A percentile compares a stretch with the other conserved stretches of the same genome.
Evolutionary conservation across 2,888 invertebrate genomes (phyloP).

Genomic region (Eudemis profundana): DNA sequence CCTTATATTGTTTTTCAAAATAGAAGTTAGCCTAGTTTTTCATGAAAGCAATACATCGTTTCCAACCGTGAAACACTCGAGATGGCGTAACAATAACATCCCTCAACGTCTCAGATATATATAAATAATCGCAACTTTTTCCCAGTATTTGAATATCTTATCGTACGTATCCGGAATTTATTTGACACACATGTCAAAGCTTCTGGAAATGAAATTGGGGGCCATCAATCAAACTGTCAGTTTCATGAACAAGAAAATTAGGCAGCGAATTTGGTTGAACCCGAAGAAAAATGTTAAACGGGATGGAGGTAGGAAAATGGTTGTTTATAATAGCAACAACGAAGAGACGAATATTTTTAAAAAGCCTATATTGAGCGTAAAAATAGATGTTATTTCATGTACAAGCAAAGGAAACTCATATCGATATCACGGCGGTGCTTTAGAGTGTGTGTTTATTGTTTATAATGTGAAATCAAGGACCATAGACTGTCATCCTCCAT

Average conservation of each 20-base stretch:
- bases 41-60: background rate
- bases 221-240: constrained; percentile 41
- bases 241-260: constrained; percentile 43
- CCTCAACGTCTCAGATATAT: constrained; percentile 11
- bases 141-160: constrained; percentile 41
- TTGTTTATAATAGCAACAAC: constrained; percentile 26
- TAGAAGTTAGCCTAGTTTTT: background rate
- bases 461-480: constrained; percentile 19
- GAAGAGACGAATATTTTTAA: constrained; percentile 1
- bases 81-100: background rate
- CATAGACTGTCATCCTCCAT: too few relatives aligned
- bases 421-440: background rate
- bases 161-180: constrained; percentile 39
- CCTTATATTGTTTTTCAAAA: background rate
- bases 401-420: background rate
- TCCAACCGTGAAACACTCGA: background rate
- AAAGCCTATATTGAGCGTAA: too few relatives aligned
- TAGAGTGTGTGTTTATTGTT: background rate
- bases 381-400: too few relatives aligned
- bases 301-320: constrained; percentile 12
- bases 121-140: constrained; percentile 23
- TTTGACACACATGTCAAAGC: constrained; percentile 43
- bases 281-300: constrained; percentile 26
- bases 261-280: constrained; percentile 33
- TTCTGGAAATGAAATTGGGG: constrained; percentile 37